Evolutionary conservation across 1,140 invertebrate genomes (phyloP).

Genomic region (Venustaconcha ellipsiformis): DNA sequence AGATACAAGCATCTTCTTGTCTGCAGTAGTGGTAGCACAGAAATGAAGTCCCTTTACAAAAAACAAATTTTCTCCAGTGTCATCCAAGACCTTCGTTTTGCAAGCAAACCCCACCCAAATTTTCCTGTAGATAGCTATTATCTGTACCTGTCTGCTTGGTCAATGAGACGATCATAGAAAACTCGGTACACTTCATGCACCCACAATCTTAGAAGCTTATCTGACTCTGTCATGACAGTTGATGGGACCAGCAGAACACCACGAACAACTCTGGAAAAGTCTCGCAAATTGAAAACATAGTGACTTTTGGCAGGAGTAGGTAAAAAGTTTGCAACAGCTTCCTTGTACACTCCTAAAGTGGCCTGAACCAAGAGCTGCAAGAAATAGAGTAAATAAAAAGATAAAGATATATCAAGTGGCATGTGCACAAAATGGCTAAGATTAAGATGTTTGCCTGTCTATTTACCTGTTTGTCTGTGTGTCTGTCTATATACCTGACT

Average conservation of each 20-base stretch:
- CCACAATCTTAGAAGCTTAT: constrained; percentile 68
- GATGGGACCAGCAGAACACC: constrained; percentile 67
- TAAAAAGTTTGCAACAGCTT: constrained; percentile 65
- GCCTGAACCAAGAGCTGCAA: constrained; percentile 65
- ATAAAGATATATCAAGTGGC: too few species aligned
- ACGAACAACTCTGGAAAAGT: constrained; percentile 70
- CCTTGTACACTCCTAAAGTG: constrained; percentile 69
- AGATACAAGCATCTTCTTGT: too few species aligned
- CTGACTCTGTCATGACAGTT: constrained; percentile 61
- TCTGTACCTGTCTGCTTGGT: constrained; percentile 63
- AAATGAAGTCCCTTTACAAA: too few species aligned
- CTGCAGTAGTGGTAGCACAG: too few species aligned
- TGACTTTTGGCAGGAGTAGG: constrained; percentile 70
- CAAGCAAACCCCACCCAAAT: too few species aligned
- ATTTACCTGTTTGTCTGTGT: too few species aligned
- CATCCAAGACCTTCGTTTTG: too few species aligned
- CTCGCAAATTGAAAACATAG: constrained; percentile 70
- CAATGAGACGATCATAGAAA: constrained; percentile 69
- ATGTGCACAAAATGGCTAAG: too few species aligned
- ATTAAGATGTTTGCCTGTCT: too few species aligned
- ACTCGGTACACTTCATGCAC: constrained; percentile 70
- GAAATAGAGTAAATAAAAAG: not conserved
- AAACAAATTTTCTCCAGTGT: too few species aligned
- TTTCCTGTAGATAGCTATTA: not conserved
- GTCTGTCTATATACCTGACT: too few species aligned